Evolutionary conservation across 2,888 invertebrate species (phyloP), one percentile per base, ranked within the genome.

Genomic region (Troilus luridus): DNA sequence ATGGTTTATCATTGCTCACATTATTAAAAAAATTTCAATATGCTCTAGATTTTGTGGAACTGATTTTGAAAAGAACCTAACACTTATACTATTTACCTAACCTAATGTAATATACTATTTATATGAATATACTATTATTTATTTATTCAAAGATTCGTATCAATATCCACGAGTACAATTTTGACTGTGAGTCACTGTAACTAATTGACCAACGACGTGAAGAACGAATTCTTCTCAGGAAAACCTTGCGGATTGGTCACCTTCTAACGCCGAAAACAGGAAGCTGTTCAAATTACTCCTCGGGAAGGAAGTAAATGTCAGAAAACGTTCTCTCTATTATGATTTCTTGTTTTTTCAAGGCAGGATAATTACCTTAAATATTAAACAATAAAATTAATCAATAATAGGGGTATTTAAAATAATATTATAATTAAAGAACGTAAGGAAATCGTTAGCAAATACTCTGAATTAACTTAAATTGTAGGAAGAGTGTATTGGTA

Each of bases 221-320:
- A 24, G 19, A 27, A 41, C 17, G 72, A 41, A 27, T 41, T 17
- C 17, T 14, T 77, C 27, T 77, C 72, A 77, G 72, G 41, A 77
- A 77, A 77, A 19, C 41, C 27, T 77, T 77, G 72, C 72, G 41
- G 12, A 67, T 67, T 41, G 72, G 72, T 77, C 72, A 77, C 41
- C 41, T 77, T 41, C 72, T 41, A 77, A 12, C 27, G 17, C 3
- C 72, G 12, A 9, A 24, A 41, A 41, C 17, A 27, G 72, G 72
- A 77, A 77, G 72, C 41, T 77, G 17, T 77, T 41, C 6, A 72
- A 72, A 17, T 72, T 27, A 6, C 41, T 72, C 72, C 8, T 77
- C 41, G 17, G 41, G 72, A 19, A 77, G 72, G 72, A 77, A 77
- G 72, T 24, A 67, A 27, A 67, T 67, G 67, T 77, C 72, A 17